Base-by-base conservation (phyloP, 2,888 invertebrate genomes). In the Rhingia campestris region DNA sequence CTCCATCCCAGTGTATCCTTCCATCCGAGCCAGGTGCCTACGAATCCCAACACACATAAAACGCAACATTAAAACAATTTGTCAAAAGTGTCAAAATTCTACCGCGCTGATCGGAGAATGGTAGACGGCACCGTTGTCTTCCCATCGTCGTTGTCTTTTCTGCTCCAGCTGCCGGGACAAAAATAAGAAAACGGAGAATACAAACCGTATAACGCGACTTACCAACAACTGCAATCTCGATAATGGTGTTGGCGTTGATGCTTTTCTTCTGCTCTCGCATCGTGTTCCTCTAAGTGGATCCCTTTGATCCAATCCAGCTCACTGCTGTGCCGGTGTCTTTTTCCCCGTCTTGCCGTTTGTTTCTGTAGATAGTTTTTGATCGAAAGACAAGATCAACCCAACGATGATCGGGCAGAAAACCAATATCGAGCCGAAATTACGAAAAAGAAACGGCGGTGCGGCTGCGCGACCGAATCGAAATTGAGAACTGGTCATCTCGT, bases 81-180 rank as follows among this genome's bases (percentile, higher is more conserved):
- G 89, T 89, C 88, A 89, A 89, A 89, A 87, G 88, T 89, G 88
- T 89, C 88, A 88, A 88, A 88, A 88, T 87, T 81, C 86, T 86
- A 86, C 87, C 88, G 86, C 86, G 87, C 87, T 1, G 88, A 87
- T 87, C 86, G 86, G 87, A 87, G 87, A 87, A 37, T 64, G 58
- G 58, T 41, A 49, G 51, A 35, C 14, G 53, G 41, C 41, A 35
- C 12, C 33, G 79, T 70, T 70, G 35, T 64, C 32, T 43, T 56
- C 30, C 56, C 69, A 61, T 56, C 64, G 37, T 14, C 39, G 32
- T 14, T 35, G 12, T 22, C 22, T 3, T 30, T 9, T 56, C 49
- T 39, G 53, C 37, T 45, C 39, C 76, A 81, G 66, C 76, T 81
- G 81, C 56, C 72, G 61, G 76, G 66, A 49, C 30, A 63, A 39